Base-by-base conservation (phyloP, 1,140 invertebrate species). In the Aphelinus atriplicis region DNA sequence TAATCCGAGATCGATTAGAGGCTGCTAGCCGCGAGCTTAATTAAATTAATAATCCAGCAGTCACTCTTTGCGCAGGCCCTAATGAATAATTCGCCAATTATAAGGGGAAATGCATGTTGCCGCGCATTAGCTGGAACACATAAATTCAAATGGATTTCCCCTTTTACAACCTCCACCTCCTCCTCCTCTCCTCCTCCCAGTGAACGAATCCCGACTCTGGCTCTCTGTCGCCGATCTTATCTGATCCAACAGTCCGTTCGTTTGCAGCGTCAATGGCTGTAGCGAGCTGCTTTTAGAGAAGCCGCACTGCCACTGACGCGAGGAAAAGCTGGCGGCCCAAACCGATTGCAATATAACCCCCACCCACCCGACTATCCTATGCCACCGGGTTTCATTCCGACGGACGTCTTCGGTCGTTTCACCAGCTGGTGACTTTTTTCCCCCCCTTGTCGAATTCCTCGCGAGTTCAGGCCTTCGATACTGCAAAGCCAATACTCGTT, bases 21-120 rank as follows among this genome's bases (percentile, higher is more conserved):
- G 10, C 10, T 58, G 5, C 58, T 26, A 26, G 26, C 26, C 26
- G 26, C 26, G 26, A 26, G 26, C 26, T 68, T 68, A 68, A 68
- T 68, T 68, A 58, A 58, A 68, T 57, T 68, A 68, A 68, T 58
- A 68, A 68, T 58, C 10, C 4, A 26, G 26, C 5, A n/a, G 45
- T 10, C 26, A 58, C 10, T 51, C 7, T 3, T 3, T 1, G 7
- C 2, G 3, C 58, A 42, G 58, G 5, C 7, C 9, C 58, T n/a
- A 50, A 69, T 60, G 57, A 60, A 51, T 69, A 69, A 69, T 43
- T 60, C 47, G 67, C 45, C 51, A 63, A 71, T 71, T 63, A 56
- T 56, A 71, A 7, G 2, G 48, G n/a, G 5, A 55, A 66, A 55
- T 45, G 26, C 48, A 66, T 53, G 26, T 26, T 26, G 26, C 42